Base-by-base conservation (phyloP, 2,113 vertebrate species). In the Trinectes maculatus region DNA sequence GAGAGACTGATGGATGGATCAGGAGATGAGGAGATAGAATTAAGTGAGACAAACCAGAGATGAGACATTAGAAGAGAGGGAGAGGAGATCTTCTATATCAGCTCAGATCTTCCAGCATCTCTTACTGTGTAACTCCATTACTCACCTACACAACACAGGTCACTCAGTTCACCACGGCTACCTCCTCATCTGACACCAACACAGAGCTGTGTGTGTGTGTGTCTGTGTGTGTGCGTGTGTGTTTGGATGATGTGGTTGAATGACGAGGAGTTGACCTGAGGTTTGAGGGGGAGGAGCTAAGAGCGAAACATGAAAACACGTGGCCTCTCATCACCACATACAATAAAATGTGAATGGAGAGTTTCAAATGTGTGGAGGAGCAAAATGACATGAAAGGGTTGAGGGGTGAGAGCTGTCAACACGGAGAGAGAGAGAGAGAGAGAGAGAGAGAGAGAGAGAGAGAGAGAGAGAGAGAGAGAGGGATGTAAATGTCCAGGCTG, bases 31-130 rank as follows among this genome's bases (percentile, higher is more conserved):
- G 48, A 83, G 82, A 81, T 80, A 76, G 65, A 84, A 88, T 80
- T 74, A 85, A 84, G 77, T 77, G 73, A 85, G 69, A 76, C 72
- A 87, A 87, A 82, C 80, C 80, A 87, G 85, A 76, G 66, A n/a
- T 24, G 34, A 80, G 81, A 89, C 79, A 77, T 80, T 79, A 73
- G 72, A 68, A 62, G 73, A 72, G 67, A 70, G 24, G 33, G 62
- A 57, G 62, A 57, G 52, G 26, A 60, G 60, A 5, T 47, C 68
- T 61, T 57, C 72, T 69, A 59, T 43, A 56, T n/a, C n/a, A 36
- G 60, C 79, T 74, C 24, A 33, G 55, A 65, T 51, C 19, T 46
- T 62, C 9, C 71, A 65, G 55, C 57, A 66, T 86, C 81, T 74
- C 51, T 69, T 70, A 67, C 78, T 61, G 64, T 46, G 54, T 74